Base-by-base conservation (phyloP, 2,888 invertebrate species). In the Opisthograptis luteolata region DNA sequence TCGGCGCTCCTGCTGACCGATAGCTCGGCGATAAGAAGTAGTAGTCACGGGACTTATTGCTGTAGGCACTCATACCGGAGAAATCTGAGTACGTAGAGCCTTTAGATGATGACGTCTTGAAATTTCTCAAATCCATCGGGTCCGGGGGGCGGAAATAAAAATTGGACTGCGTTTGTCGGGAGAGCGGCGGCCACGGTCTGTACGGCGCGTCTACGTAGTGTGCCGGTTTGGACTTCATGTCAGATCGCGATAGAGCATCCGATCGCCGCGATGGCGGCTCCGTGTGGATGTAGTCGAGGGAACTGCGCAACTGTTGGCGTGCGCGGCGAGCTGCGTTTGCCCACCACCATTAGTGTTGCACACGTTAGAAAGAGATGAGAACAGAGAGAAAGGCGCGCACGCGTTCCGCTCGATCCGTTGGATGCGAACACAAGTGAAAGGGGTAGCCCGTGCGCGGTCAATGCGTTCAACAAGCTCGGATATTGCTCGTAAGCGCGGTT, bases 11-110 rank as follows among this genome's bases (percentile, higher is more conserved):
- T 77, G 94, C 92, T 1, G 92, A 93, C 64, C 94, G 87, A 73
- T 94, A 95, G 75, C 94, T 92, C 27, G 95, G 94, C 49, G 95
- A 92, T 65, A 95, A 79, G 68, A 94, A 94, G 75, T 94, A 94
- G 68, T 91, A 91, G 62, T 91, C 79, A 60, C 87, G 66, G 60
- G 88, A 82, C 80, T 89, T 87, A 64, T 87, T 73, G 78, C 87
- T 70, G 81, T 90, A 76, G 63, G 84, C 88, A 73, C 92, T 88
- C 87, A 92, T 81, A 60, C 81, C 79, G 66, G 88, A 87, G 78
- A 93, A 71, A 84, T 91, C 79, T 63, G 85, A 86, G 79, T 87
- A 93, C 68, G 87, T 74, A 62, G 92, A 75, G 62, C 82, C 84
- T 83, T 80, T 79, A 65, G 87, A 79, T 1, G 87, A 86, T 17